Base-by-base conservation (phyloP, 2,888 invertebrate genomes). In the Microctonus hyperodae region DNA sequence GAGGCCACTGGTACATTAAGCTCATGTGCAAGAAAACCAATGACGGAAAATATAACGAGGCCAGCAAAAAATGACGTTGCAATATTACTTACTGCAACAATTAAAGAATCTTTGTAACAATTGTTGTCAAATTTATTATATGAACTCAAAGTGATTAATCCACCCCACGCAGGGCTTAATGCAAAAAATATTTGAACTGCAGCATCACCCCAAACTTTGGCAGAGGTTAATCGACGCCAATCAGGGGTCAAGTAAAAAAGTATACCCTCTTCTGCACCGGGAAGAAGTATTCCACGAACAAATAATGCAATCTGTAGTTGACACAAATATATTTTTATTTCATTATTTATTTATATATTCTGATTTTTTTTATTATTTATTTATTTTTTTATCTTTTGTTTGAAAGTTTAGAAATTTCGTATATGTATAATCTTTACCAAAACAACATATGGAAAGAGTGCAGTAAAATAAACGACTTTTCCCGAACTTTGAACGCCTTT, bases 131-230 rank as follows among this genome's bases (percentile, higher is more conserved):
- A 95, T 78, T 91, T 90, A 84, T 94, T 95, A 83, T 94, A 95
- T 20, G 93, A 93, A 59, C 94, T 91, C 64, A 95, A 87, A 0
- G 94, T 94, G 63, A 94, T 93, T 13, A 95, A 87, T 44, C 94
- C 95, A 60, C 95, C 95, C 91, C 94, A 94, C 61, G 94, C 92
- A 3, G 93, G 93, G 76, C 93, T 93, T 25, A 95, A 84, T 0
- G 94, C 93, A 82, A 94, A 95, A 84, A 95, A 95, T 78, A 94
- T 94, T 84, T 95, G 94, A 23, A 93, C 92, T 0, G 93, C 92
- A 0, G 93, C 93, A 79, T 93, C 92, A 55, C 92, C 92, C 93
- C 92, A 92, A 13, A 92, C 91, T 85, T 91, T 90, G 6, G 93
- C 90, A 77, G 93, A 92, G 35, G 87, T 86, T 61, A 94, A 86